Evolutionary conservation across 2,888 invertebrate species (phyloP).

Genomic region (Lissonota sp.): DNA sequence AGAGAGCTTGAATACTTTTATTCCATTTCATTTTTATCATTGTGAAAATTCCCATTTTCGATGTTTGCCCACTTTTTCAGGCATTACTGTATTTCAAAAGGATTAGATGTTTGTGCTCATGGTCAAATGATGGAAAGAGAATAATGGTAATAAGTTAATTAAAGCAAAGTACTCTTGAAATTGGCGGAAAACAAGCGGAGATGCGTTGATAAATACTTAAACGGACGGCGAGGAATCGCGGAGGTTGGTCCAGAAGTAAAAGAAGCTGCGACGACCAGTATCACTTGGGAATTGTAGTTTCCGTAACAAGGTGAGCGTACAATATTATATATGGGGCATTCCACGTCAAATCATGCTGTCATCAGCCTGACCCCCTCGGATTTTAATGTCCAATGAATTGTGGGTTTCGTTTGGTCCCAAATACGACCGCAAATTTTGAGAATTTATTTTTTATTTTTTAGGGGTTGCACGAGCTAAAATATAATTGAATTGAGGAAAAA

Average conservation of each 20-base stretch:
- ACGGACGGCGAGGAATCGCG: conserved; percentile 16
- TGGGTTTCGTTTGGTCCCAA: too few species aligned
- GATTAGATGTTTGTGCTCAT: not conserved
- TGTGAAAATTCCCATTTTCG: too few species aligned
- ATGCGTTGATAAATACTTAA: conserved; percentile 25
- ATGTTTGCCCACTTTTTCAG: too few species aligned
- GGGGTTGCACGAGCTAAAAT: too few species aligned
- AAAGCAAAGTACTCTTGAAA: conserved; percentile 1
- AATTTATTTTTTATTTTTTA: too few species aligned
- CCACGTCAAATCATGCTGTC: not conserved
- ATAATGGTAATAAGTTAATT: not conserved
- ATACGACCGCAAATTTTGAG: too few species aligned
- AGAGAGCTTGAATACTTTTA: too few species aligned
- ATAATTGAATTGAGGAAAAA: too few species aligned
- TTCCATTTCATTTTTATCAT: too few species aligned
- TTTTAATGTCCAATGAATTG: too few species aligned
- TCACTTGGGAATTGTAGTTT: conserved; percentile 43
- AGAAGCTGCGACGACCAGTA: conserved; percentile 25
- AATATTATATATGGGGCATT: not conserved
- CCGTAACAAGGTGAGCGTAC: conserved; percentile 29
- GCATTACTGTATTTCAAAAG: not conserved
- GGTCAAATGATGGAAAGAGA: not conserved
- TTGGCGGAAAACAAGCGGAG: conserved; percentile 7
- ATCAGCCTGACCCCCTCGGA: too few species aligned
- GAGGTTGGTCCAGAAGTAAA: not conserved